phyloP scores from a whole-genome alignment of 2,888 invertebrate genomes.

The Baccha elongata region DNA sequence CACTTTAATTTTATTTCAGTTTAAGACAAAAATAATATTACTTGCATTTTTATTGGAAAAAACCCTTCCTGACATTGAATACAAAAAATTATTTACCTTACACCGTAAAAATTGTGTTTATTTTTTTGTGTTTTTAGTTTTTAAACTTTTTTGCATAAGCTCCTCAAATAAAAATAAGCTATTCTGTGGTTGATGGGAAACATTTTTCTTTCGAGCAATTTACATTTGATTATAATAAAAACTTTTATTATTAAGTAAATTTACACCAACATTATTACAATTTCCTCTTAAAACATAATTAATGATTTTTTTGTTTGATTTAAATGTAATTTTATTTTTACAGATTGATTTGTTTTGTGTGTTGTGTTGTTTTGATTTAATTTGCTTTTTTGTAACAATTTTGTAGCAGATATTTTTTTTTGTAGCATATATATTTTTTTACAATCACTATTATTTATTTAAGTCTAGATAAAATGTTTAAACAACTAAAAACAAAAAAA shows the following conservation, averaged over 20 bases:
- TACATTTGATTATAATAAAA: slow-evolving; percentile 70
- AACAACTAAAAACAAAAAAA: slow-evolving; percentile 68
- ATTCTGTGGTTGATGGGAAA: slow-evolving; percentile 51
- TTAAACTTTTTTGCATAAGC: slow-evolving; percentile 44
- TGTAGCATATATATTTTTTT: slow-evolving; percentile 76
- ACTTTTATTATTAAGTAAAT: slow-evolving; percentile 64
- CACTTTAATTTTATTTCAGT: slow-evolving; percentile 47
- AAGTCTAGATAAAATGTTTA: slow-evolving; percentile 71
- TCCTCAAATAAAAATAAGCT: slow-evolving; percentile 44
- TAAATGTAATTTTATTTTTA: slow-evolving; percentile 63
- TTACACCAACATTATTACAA: slow-evolving; percentile 64
- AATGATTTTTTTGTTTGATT: slow-evolving; percentile 57
- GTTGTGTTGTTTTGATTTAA: slow-evolving; percentile 17
- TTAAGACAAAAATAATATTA: slow-evolving; percentile 37
- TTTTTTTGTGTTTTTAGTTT: slow-evolving; percentile 57
- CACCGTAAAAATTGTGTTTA: slow-evolving; percentile 61
- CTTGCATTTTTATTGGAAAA: slow-evolving; percentile 59
- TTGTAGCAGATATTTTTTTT: slow-evolving; percentile 59
- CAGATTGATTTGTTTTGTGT: slow-evolving; percentile 45
- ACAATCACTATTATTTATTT: slow-evolving; percentile 77
- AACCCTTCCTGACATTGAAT: slow-evolving; percentile 68
- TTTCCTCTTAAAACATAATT: slow-evolving; percentile 49
- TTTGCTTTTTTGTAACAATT: slow-evolving; percentile 50
- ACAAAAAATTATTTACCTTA: slow-evolving; percentile 63
- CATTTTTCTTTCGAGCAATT: slow-evolving; percentile 59